A percentile compares a stretch with the other conserved stretches of the same genome.
phyloP scores from a whole-genome alignment of 2,888 invertebrate species.

The Himalopsyche japonica region DNA sequence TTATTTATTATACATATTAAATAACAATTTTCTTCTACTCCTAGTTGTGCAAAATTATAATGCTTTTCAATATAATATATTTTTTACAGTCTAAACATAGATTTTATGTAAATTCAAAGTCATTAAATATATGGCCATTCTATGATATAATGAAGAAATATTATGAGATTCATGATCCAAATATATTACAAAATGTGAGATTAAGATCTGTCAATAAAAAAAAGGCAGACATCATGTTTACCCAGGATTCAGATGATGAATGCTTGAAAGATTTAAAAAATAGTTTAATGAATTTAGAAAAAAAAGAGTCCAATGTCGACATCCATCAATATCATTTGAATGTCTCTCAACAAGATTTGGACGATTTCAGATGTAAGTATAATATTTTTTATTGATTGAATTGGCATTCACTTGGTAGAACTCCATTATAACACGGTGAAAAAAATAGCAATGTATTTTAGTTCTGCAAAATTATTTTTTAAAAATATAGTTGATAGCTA shows the following conservation, averaged over 20 bases:
- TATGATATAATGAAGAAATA: slow-evolving; percentile 28
- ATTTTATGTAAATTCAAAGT: slow-evolving; percentile 9
- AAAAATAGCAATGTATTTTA: too few species aligned
- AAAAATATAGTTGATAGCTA: too few species aligned
- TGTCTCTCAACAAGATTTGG: slow-evolving; percentile 1
- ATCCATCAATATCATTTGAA: background rate
- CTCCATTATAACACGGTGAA: too few species aligned
- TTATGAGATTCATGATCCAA: slow-evolving; percentile 7
- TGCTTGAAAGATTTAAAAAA: slow-evolving; percentile 28
- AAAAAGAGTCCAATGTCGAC: background rate
- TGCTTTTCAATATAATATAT: slow-evolving; percentile 43
- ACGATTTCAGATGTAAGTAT: slow-evolving; percentile 32
- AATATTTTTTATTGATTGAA: background rate
- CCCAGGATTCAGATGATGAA: slow-evolving; percentile 26
- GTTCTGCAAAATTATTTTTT: too few species aligned
- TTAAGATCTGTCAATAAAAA: background rate
- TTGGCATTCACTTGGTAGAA: too few species aligned
- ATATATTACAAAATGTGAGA: background rate
- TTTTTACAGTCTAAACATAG: slow-evolving; percentile 38
- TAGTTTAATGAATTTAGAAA: slow-evolving; percentile 4
- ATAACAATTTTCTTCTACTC: background rate
- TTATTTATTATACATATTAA: background rate
- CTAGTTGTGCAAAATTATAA: too few species aligned
- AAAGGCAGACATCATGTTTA: background rate
- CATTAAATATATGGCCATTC: slow-evolving; percentile 25